A percentile compares a stretch with the other conserved stretches of the same genome.
Conservation (phyloP, 2,113 vertebrate genomes). For the Sceloporus undulatus region DNA sequence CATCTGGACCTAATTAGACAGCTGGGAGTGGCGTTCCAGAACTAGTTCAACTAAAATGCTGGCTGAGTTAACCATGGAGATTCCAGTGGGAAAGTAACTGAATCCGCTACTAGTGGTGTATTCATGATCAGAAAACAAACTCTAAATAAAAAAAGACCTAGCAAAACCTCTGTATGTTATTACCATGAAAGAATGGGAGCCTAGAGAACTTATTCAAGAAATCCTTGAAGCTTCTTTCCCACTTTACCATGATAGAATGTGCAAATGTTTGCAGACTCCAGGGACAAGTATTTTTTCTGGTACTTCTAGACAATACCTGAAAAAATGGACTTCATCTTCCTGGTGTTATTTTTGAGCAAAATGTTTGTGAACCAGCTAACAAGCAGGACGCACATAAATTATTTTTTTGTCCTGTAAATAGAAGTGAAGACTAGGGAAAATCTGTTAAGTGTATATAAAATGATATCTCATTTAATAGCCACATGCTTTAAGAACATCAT, state of each 20-base stretch:
- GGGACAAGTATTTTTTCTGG: background rate
- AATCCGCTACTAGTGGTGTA: background rate
- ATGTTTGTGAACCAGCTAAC: no score
- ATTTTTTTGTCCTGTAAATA: background rate
- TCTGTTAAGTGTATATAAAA: background rate
- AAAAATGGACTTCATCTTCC: background rate
- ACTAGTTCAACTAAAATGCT: conserved; percentile 5
- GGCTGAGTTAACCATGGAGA: background rate
- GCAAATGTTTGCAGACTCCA: background rate
- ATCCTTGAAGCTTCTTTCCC: background rate
- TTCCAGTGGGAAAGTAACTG: background rate
- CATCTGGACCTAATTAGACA: conserved; percentile 24
- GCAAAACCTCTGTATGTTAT: background rate
- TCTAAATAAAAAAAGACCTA: background rate
- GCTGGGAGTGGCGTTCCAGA: background rate
- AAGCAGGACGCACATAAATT: background rate
- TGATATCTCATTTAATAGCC: no score
- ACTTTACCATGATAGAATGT: background rate
- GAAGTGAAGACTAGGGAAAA: background rate
- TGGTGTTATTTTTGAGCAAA: background rate
- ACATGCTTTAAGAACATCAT: no score
- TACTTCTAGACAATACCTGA: background rate
- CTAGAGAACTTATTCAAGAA: background rate
- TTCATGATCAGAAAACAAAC: conserved; percentile 18
- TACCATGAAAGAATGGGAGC: background rate